Base-by-base conservation (phyloP, 2,888 invertebrate genomes). In the Adelognathus sp. region DNA sequence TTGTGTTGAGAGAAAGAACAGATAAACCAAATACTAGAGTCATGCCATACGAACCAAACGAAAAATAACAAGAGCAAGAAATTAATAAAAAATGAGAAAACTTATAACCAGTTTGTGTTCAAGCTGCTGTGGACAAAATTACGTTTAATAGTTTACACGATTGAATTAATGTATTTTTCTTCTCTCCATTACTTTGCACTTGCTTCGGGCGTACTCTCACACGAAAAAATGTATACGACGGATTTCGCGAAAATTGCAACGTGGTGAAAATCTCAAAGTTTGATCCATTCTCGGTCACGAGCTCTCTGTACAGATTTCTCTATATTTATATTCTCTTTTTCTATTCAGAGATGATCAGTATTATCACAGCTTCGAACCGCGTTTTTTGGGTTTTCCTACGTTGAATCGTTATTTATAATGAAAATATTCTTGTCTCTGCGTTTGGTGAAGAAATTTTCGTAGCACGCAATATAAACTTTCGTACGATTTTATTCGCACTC, bases 1-100 rank as follows among this genome's bases (percentile, higher is more conserved):
- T n/a, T 81, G 80, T 81, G 81, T 83, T 82, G 82, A 84, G 81
- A 80, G 60, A 85, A 86, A 80, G 60, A 85, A 86, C 80, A 82
- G 85, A 83, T 79, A 90, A 88, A 89, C 89, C 90, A 89, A 90
- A 91, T 89, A 90, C 87, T 89, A 90, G 88, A 88, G 88, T 84
- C 89, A 90, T 89, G 90, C 90, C 90, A 90, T 90, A 89, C 86
- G 87, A 89, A 89, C 89, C 90, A 90, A 90, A 90, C 89, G 86
- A 89, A 88, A 87, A 44, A 60, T 21, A 56, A 67, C 29, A 31
- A 39, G 14, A 33, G n/a, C n/a, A n/a, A n/a, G n/a, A n/a, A n/a
- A n/a, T n/a, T n/a, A n/a, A n/a, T n/a, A n/a, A n/a, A n/a, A n/a
- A n/a, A n/a, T n/a, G n/a, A n/a, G n/a, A 41, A 46, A 70, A 70